Evolutionary conservation across 2,888 invertebrate species (phyloP), one percentile per base, ranked within the genome.

Genomic region (Heliconius aoede): DNA sequence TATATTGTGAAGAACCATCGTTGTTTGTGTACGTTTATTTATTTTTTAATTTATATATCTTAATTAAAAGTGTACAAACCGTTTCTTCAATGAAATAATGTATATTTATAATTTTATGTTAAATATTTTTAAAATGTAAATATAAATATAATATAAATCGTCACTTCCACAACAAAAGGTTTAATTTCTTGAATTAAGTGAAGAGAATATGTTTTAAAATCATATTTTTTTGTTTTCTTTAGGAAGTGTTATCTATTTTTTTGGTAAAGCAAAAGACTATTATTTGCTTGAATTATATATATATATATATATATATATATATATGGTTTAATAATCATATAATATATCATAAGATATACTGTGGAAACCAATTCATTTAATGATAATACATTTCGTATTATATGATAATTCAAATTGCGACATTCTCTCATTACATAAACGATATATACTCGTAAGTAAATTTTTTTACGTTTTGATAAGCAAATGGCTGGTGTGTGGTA

Each of bases 331-430:
- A n/a, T n/a, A n/a, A n/a, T n/a, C n/a, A n/a, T n/a, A n/a, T n/a
- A n/a, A n/a, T n/a, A 18, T 51, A 51, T 8, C 15, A 18, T 51
- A 18, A 51, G 51, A 15, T 18, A 51, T 51, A 18, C 21, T 51
- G 8, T 55, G 21, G n/a, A n/a, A 55, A 55, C 55, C 21, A 58
- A 3, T 64, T 32, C n/a, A 3, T 36, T 36, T 36, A 36, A 64
- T 36, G n/a, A 64, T 24, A 36, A 36, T 36, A 13, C 4, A 9
- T 11, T 62, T 62, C 3, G 11, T 4, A 62, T 62, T 62, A 32
- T 32, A n/a, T 64, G 32, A 32, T 32, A n/a, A 64, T 64, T 64
- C 21, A 64, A 64, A 64, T 32, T 64, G 32, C 64, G 32, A n/a
- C n/a, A 21, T 32, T 64, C n/a, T 18, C 32, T 62, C 9, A 64